Evolutionary conservation across 2,113 vertebrate species (phyloP).

Genomic region (Emydura subglobosa): DNA sequence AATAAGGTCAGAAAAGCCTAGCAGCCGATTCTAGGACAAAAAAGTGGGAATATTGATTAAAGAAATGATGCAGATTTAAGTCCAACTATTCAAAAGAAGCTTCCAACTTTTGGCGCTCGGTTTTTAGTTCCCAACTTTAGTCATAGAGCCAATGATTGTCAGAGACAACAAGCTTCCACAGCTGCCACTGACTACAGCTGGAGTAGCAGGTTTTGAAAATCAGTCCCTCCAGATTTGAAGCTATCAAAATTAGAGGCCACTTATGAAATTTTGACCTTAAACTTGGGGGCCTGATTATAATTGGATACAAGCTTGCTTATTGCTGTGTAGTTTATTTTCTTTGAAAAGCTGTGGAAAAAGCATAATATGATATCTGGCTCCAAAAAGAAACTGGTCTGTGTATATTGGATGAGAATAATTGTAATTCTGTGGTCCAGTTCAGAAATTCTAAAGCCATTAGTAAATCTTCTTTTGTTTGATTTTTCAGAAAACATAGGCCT

Average conservation of each 20-base stretch:
- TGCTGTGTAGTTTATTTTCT: neutral
- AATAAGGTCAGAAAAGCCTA: neutral
- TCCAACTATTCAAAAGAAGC: neutral
- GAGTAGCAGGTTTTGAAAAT: neutral
- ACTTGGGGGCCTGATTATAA: neutral
- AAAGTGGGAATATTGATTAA: neutral
- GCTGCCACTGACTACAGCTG: neutral
- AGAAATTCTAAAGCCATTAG: neutral
- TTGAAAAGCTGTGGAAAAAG: neutral
- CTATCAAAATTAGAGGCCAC: neutral
- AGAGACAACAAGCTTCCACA: neutral
- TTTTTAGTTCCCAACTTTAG: neutral
- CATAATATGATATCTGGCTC: neutral
- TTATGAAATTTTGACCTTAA: neutral
- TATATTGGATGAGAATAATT: neutral
- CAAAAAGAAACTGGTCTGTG: neutral
- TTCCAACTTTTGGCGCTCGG: neutral
- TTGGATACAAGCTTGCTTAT: neutral
- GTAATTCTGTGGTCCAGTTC: neutral
- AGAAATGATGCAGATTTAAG: neutral
- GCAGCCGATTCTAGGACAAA: neutral
- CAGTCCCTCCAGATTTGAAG: neutral
- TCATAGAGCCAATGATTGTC: neutral
- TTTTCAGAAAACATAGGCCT: slow-evolving; percentile 30
- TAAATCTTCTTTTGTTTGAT: neutral